Percentiles rank a stretch among this genome's conserved stretches.
phyloP scores from a whole-genome alignment of 2,888 invertebrate genomes.

The Dione juno region DNA sequence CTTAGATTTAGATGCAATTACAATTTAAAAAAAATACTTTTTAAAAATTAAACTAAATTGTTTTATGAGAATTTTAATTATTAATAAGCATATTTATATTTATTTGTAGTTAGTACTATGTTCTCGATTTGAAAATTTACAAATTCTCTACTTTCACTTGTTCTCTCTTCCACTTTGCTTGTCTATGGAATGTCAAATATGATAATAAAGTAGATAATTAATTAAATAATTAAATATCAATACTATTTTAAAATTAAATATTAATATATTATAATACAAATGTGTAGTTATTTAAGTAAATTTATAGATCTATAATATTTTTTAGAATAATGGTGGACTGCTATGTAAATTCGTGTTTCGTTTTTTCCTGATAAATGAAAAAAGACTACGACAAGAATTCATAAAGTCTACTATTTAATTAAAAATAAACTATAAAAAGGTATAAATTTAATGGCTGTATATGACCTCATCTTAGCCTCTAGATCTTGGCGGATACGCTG shows the following conservation, averaged over 20 bases:
- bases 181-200: slow-evolving; percentile 10
- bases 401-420: too few relatives aligned
- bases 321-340: too few relatives aligned
- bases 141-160: background rate
- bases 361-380: too few relatives aligned
- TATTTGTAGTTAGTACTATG: background rate
- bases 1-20: slow-evolving; percentile 20
- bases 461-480: background rate
- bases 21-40: background rate
- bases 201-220: slow-evolving; percentile 14
- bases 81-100: background rate
- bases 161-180: slow-evolving; percentile 1
- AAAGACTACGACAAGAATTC: too few relatives aligned
- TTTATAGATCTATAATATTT: background rate
- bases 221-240: background rate
- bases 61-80: background rate
- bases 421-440: too few relatives aligned
- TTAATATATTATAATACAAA: too few relatives aligned
- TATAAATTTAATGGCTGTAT: too few relatives aligned
- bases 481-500: background rate
- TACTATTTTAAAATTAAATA: background rate
- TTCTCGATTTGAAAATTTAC: background rate
- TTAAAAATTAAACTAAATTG: background rate
- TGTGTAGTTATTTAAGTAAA: background rate
- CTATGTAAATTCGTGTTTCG: too few relatives aligned